A percentile compares a stretch with the other conserved stretches of the same genome.
Conservation (phyloP, 1,140 invertebrate species). For the Chymomyza costata region DNA sequence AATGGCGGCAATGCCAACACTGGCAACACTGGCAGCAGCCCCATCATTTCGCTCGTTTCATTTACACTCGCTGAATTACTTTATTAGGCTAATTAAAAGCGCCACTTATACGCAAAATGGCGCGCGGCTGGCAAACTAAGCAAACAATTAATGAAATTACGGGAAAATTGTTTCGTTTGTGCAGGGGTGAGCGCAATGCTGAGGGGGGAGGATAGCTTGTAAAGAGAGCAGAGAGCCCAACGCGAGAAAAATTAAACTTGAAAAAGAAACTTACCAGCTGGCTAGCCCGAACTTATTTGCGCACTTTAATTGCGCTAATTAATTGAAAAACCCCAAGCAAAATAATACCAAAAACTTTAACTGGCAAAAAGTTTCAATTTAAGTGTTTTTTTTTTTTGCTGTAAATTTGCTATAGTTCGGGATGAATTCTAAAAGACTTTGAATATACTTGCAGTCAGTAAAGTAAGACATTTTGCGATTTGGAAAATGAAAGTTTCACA, state of each 20-base stretch:
- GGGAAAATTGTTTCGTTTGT: conserved; percentile 36
- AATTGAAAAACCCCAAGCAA: too few species aligned
- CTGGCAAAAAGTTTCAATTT: too few species aligned
- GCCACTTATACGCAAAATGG: conserved; percentile 57
- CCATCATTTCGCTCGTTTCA: conserved; percentile 34
- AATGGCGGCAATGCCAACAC: not conserved
- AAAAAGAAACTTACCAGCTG: conserved; percentile 13
- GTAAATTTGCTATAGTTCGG: too few species aligned
- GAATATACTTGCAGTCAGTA: too few species aligned
- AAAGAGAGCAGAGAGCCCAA: too few species aligned
- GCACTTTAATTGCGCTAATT: conserved; percentile 34
- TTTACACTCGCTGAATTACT: conserved; percentile 58
- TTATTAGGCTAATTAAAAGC: conserved; percentile 71
- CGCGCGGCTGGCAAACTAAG: conserved; percentile 23
- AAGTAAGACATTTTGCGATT: too few species aligned
- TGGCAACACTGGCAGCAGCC: conserved; percentile 9
- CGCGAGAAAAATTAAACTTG: too few species aligned
- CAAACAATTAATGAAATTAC: conserved; percentile 70
- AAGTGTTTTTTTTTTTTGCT: too few species aligned
- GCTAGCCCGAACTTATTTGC: not conserved
- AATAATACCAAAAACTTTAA: too few species aligned
- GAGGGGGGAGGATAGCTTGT: too few species aligned
- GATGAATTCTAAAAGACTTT: too few species aligned
- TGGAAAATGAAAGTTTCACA: too few species aligned
- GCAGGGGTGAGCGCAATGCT: conserved; percentile 5